Evolutionary conservation across 2,888 invertebrate species (phyloP).

Genomic region (Cacoxenus indagator): DNA sequence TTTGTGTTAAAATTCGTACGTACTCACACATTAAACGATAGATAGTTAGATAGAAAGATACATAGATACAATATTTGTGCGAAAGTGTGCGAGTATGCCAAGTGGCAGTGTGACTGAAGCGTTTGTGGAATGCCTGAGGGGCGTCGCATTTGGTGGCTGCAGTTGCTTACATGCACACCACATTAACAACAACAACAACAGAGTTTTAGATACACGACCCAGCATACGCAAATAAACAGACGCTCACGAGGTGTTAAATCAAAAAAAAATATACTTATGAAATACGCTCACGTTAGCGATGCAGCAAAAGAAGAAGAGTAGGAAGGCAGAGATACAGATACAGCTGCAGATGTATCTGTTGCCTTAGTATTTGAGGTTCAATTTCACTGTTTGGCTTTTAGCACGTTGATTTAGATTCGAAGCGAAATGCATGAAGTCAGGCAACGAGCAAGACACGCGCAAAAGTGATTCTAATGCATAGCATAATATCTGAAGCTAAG

Average conservation of each 20-base stretch:
- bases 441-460: conserved; percentile 36
- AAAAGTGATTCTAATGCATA: background rate
- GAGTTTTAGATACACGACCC: background rate
- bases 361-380: too few relatives aligned
- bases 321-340: too few relatives aligned
- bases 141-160: background rate
- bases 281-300: conserved; percentile 44
- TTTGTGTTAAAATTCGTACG: conserved; percentile 7
- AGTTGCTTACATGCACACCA: conserved; percentile 27
- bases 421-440: conserved; percentile 46
- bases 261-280: conserved; percentile 50
- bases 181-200: background rate
- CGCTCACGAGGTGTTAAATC: conserved; percentile 39
- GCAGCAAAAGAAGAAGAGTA: background rate
- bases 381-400: background rate
- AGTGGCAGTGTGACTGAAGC: background rate
- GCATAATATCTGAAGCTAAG: too few relatives aligned
- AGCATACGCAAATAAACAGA: conserved; percentile 2
- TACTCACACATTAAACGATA: background rate
- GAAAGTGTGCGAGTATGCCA: background rate
- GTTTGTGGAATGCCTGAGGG: background rate
- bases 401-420: conserved; percentile 41
- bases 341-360: too few relatives aligned
- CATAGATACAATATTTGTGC: background rate
- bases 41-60: background rate